Conservation (phyloP, 2,797 vertebrate species). For the Ceyx erithaca region DNA sequence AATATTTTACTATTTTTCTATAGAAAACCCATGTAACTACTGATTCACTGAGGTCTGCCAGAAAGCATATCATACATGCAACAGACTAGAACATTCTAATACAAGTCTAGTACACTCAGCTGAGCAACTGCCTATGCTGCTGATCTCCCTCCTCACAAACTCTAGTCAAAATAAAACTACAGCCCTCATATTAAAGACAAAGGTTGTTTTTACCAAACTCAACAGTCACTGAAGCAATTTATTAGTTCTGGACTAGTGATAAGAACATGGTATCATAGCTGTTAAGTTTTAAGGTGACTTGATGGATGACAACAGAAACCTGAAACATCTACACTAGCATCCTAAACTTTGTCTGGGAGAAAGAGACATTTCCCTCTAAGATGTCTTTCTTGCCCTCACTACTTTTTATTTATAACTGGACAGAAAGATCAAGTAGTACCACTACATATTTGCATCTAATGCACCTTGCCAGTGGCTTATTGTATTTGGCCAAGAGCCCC, state of each 20-base stretch:
- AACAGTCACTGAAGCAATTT: neutral
- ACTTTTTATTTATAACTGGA: neutral
- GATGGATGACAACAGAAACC: neutral
- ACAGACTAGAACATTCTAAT: neutral
- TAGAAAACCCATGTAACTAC: neutral
- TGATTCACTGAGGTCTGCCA: neutral
- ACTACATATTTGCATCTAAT: neutral
- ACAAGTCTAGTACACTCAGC: neutral
- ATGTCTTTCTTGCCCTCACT: neutral
- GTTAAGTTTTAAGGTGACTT: neutral
- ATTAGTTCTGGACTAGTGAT: neutral
- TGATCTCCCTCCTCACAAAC: neutral
- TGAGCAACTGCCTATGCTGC: neutral
- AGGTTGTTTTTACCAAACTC: fast-evolving
- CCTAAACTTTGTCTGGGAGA: neutral
- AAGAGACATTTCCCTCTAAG: neutral
- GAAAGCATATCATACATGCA: neutral
- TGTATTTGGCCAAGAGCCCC: neutral
- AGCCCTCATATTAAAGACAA: neutral
- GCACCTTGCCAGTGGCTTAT: neutral
- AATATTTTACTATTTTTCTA: neutral
- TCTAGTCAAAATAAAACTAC: neutral
- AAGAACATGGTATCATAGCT: neutral
- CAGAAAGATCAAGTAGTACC: neutral
- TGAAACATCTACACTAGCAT: neutral